Percentiles rank a stretch among this genome's conserved stretches.
Evolutionary conservation across 37 sponge, comb jelly and placozoan genomes (phyloP).

Genomic region (Tethya wilhelma): DNA sequence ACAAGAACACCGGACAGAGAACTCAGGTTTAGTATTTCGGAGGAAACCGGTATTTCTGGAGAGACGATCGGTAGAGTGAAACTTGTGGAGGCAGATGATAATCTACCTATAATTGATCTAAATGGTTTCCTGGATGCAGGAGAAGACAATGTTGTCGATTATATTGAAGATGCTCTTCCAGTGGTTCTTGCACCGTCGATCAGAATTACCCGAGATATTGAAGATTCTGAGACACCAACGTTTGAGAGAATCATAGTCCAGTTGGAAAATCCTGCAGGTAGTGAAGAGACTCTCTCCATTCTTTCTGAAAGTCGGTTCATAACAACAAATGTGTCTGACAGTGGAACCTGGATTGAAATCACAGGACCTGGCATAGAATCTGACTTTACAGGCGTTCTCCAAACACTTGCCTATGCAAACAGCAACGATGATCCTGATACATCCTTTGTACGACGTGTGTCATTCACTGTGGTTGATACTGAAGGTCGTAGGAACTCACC

Average conservation of each 20-base stretch:
- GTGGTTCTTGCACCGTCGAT: conserved; percentile 18
- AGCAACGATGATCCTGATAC: conserved; percentile 28
- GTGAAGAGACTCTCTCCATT: conserved; percentile 24
- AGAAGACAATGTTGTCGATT: conserved; percentile 24
- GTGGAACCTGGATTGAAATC: conserved; percentile 13
- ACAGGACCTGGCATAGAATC: conserved; percentile 49
- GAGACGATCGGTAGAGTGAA: conserved; percentile 36
- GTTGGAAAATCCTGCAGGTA: conserved; percentile 29
- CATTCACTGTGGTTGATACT: conserved; percentile 49
- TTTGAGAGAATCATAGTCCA: conserved; percentile 24
- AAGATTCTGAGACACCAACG: conserved; percentile 19
- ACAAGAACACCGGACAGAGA: conserved; percentile 10
- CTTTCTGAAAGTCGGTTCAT: conserved; percentile 11
- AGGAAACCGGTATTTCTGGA: not conserved
- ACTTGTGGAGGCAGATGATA: conserved; percentile 38
- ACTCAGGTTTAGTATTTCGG: conserved; percentile 41
- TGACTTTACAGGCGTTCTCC: conserved; percentile 37
- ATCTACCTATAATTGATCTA: conserved; percentile 51
- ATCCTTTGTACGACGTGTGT: conserved; percentile 10
- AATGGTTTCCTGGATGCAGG: conserved; percentile 37
- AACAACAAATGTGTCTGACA: not conserved
- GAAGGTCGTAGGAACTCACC: conserved; percentile 39
- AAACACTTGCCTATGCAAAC: conserved; percentile 40
- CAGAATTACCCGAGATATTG: conserved; percentile 6
- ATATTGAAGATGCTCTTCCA: conserved; percentile 52